Evolutionary conservation across 92 coral and sea anemone species (phyloP).

Genomic region (Porites evermanni): DNA sequence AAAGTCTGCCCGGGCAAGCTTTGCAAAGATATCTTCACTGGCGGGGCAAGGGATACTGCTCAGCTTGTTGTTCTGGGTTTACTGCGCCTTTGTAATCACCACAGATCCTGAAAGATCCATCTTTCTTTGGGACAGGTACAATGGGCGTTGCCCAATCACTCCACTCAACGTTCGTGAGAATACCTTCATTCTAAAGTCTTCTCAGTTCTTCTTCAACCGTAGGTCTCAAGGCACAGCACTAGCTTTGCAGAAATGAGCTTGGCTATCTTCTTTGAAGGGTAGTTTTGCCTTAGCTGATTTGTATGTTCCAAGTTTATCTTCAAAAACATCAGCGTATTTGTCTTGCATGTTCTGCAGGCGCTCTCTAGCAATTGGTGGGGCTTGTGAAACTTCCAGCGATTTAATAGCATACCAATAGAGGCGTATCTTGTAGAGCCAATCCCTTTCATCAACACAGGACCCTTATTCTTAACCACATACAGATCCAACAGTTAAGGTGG

Average conservation of each 20-base stretch:
- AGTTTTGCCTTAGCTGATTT: conserved; percentile 34
- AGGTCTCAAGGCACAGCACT: conserved; percentile 25
- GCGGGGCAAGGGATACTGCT: conserved; percentile 6
- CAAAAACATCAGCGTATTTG: conserved; percentile 30
- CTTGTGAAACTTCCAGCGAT: conserved; percentile 8
- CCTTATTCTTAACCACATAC: background rate
- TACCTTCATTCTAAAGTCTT: conserved; percentile 35
- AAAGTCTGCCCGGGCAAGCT: conserved; percentile 8
- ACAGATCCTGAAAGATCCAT: conserved; percentile 24
- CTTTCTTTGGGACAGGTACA: conserved; percentile 28
- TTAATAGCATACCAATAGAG: conserved; percentile 26
- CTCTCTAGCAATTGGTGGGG: background rate
- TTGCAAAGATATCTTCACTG: background rate
- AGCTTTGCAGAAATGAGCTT: conserved; percentile 33
- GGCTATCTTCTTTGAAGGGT: conserved; percentile 15
- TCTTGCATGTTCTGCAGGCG: conserved; percentile 5
- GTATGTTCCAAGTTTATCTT: conserved; percentile 36
- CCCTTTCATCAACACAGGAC: conserved; percentile 31
- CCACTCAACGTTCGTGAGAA: conserved; percentile 26
- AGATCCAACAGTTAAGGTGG: background rate
- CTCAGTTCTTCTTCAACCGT: conserved; percentile 31
- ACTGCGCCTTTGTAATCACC: conserved; percentile 43
- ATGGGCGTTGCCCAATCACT: conserved; percentile 52
- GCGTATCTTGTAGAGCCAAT: conserved; percentile 46
- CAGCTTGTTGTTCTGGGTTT: conserved; percentile 35